phyloP scores from a whole-genome alignment of 53 echinoderm and acorn worm species.

The Holothuria scabra region DNA sequence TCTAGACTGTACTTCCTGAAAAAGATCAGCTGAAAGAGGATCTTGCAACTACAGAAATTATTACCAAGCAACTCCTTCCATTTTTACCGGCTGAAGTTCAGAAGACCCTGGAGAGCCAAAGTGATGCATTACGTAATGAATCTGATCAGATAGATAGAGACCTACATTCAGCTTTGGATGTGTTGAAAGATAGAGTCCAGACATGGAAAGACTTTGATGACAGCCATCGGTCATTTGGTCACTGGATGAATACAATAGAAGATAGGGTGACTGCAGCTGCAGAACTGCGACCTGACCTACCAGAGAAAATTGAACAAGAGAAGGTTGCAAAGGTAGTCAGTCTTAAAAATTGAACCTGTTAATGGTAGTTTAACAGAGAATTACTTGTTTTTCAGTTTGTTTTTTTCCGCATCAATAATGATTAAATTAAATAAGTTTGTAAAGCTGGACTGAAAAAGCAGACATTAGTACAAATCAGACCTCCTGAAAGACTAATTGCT shows the following conservation, averaged over 20 bases:
- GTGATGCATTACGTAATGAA: background rate
- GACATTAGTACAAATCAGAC: too few relatives aligned
- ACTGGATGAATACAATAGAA: conserved; percentile 29
- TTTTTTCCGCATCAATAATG: too few relatives aligned
- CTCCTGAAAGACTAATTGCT: too few relatives aligned
- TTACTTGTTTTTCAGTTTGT: too few relatives aligned
- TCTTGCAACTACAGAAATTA: conserved; percentile 7
- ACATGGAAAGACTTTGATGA: conserved; percentile 21
- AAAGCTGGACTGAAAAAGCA: too few relatives aligned
- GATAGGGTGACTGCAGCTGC: background rate
- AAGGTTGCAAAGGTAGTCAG: conserved; percentile 21
- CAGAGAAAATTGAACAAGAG: conserved; percentile 32
- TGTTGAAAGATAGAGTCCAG: conserved; percentile 1
- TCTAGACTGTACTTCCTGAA: background rate
- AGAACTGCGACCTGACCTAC: conserved; percentile 27
- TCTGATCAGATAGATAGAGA: conserved; percentile 5
- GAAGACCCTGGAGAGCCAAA: conserved; percentile 29
- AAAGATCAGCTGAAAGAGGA: conserved; percentile 9
- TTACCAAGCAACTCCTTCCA: conserved; percentile 8
- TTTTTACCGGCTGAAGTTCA: conserved; percentile 29
- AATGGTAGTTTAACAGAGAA: too few relatives aligned
- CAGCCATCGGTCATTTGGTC: background rate
- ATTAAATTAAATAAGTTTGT: too few relatives aligned
- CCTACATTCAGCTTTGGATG: background rate
- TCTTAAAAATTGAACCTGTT: background rate